Conservation (phyloP, 2,797 vertebrate species). For the Lindbergichthys nudifrons region DNA sequence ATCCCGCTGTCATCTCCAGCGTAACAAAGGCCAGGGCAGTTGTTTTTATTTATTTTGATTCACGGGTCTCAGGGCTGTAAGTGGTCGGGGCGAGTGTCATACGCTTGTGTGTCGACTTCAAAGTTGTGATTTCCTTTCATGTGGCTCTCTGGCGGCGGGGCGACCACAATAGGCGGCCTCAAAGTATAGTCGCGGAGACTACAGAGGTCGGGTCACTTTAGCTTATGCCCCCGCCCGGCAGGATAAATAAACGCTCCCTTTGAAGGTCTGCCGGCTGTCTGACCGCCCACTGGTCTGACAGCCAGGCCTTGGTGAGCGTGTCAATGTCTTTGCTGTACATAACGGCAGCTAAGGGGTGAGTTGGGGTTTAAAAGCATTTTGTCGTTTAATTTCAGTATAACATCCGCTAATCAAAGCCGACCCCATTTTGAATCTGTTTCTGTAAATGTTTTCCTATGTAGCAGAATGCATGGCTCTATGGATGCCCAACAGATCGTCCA, state of each 20-base stretch:
- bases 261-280: constrained; percentile 64
- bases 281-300: constrained; percentile 33
- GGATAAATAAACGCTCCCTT: constrained; percentile 66
- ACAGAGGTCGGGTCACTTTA: constrained; percentile 62
- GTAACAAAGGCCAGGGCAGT: constrained; percentile 54
- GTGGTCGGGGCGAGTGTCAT: constrained; percentile 55
- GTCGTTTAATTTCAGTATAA: constrained; percentile 4
- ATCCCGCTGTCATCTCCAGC: constrained; percentile 55
- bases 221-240: constrained; percentile 33
- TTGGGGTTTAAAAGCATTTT: constrained; percentile 20
- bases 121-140: constrained; percentile 77
- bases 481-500: no score
- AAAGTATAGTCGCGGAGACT: constrained; percentile 62
- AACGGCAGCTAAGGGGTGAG: constrained; percentile 6
- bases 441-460: background rate
- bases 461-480: background rate
- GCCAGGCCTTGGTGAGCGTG: background rate
- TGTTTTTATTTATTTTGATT: constrained; percentile 70
- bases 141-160: constrained; percentile 55
- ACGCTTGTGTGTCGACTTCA: constrained; percentile 71
- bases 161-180: constrained; percentile 70
- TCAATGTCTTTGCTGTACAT: background rate
- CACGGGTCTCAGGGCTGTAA: constrained; percentile 30
- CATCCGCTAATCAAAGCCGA: background rate
- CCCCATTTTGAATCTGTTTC: background rate